phyloP scores from a whole-genome alignment of 2,113 vertebrate genomes.

The Hippoglossus stenolepis region DNA sequence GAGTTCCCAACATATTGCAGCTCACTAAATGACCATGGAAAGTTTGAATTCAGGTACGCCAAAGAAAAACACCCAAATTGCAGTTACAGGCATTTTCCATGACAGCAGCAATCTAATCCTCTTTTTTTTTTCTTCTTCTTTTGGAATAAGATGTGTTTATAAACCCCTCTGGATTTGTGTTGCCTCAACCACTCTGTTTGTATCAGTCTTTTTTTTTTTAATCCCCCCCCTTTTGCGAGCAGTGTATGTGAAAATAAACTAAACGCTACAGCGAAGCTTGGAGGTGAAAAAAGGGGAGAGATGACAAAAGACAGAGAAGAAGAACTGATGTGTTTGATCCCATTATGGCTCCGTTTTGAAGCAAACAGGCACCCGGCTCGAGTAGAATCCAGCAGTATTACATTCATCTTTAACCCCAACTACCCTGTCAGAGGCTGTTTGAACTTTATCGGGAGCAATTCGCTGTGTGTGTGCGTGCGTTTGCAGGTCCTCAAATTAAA shows the following conservation, averaged over 20 bases:
- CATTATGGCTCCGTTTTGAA: constrained; percentile 51
- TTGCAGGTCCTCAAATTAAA: constrained; percentile 55
- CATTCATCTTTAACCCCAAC: constrained; percentile 62
- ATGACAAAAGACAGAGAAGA: constrained; percentile 72
- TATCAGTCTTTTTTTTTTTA: constrained; percentile 43
- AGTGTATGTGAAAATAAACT: constrained; percentile 60
- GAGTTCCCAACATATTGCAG: constrained; percentile 37
- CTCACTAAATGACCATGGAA: constrained; percentile 53
- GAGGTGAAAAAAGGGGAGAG: constrained; percentile 51
- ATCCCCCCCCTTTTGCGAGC: background rate
- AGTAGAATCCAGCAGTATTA: constrained; percentile 46
- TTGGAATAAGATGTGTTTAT: constrained; percentile 67
- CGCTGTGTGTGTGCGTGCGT: background rate
- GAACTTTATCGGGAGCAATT: constrained; percentile 39
- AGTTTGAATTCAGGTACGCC: constrained; percentile 71
- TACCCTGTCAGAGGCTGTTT: constrained; percentile 52
- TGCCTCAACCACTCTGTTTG: constrained; percentile 68
- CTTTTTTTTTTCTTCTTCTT: constrained; percentile 38
- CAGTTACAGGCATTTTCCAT: constrained; percentile 74
- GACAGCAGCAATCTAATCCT: constrained; percentile 72
- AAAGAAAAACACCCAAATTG: constrained; percentile 65
- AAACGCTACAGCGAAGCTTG: constrained; percentile 39
- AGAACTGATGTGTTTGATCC: constrained; percentile 73
- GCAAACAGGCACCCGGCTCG: constrained; percentile 37
- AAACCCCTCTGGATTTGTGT: constrained; percentile 66